Evolutionary conservation across 2,113 vertebrate genomes (phyloP).

Genomic region (Vulpes ferrilata): DNA sequence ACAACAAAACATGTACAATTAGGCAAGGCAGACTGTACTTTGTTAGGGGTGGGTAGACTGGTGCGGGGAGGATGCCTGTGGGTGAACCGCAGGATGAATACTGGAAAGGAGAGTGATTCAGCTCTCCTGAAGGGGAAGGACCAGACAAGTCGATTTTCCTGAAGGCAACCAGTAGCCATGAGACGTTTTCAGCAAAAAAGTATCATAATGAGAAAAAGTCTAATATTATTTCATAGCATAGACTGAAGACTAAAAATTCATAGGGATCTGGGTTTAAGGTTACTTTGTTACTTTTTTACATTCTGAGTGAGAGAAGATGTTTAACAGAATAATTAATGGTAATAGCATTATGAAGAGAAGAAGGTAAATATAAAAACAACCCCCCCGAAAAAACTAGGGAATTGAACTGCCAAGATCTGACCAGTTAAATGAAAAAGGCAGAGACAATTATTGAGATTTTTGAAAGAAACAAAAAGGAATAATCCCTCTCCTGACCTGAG

Average conservation of each 20-base stretch:
- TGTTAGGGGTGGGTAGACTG: not conserved
- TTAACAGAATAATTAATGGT: not conserved
- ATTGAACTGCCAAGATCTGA: not conserved
- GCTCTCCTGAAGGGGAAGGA: too few relatives aligned
- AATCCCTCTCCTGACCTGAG: not conserved
- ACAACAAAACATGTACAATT: too few relatives aligned
- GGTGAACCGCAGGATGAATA: rapidly evolving
- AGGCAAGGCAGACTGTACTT: rapidly evolving
- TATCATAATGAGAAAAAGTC: not conserved
- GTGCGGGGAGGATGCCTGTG: too few relatives aligned
- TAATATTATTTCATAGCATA: not conserved
- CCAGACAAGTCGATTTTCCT: not conserved
- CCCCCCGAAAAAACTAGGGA: not conserved
- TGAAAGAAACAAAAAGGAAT: not conserved
- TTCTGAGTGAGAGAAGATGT: not conserved
- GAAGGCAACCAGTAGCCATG: not conserved
- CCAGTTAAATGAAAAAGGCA: not conserved
- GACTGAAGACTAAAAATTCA: not conserved
- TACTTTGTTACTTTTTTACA: not conserved
- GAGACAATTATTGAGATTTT: not conserved
- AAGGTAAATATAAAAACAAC: not conserved
- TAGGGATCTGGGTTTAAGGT: not conserved
- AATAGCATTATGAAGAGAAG: not conserved
- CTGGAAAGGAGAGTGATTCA: not conserved
- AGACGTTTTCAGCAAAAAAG: not conserved